Conservation (phyloP, 1,140 invertebrate species). For the Drosophila serrata region DNA sequence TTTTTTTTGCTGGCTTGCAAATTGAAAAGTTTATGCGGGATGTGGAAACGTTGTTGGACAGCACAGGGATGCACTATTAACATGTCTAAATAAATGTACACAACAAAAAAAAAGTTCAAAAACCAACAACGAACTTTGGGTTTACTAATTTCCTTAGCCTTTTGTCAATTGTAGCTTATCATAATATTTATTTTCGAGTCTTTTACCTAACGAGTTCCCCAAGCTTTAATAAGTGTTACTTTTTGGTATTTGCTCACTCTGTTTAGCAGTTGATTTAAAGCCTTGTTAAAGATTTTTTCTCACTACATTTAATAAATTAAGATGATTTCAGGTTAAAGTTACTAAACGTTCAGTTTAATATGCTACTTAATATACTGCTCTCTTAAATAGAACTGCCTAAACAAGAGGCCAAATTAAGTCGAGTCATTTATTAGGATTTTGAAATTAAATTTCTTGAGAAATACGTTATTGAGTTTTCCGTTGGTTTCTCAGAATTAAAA, state of each 20-base stretch:
- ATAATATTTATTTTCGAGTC: conserved; percentile 5
- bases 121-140: conserved; percentile 5
- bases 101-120: conserved; percentile 4
- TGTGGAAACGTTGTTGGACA: background rate
- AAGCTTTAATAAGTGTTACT: conserved; percentile 1
- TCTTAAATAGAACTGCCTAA: background rate
- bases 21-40: conserved; percentile 69
- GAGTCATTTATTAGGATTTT: background rate
- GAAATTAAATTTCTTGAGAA: background rate
- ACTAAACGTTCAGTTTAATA: background rate
- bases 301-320: background rate
- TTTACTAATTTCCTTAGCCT: conserved; percentile 14
- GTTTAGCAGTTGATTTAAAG: background rate
- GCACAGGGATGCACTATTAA: conserved; percentile 32
- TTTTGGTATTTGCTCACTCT: background rate
- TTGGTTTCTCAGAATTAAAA: conserved; percentile 3
- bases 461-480: conserved; percentile 4
- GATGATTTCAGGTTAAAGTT: background rate
- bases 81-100: conserved; percentile 16
- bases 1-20: conserved; percentile 46
- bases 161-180: background rate
- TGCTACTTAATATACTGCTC: too few species aligned
- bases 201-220: background rate
- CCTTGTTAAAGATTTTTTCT: background rate
- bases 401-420: background rate